Base-by-base conservation (phyloP, 2,888 invertebrate species). In the Ennomos quercinarius region DNA sequence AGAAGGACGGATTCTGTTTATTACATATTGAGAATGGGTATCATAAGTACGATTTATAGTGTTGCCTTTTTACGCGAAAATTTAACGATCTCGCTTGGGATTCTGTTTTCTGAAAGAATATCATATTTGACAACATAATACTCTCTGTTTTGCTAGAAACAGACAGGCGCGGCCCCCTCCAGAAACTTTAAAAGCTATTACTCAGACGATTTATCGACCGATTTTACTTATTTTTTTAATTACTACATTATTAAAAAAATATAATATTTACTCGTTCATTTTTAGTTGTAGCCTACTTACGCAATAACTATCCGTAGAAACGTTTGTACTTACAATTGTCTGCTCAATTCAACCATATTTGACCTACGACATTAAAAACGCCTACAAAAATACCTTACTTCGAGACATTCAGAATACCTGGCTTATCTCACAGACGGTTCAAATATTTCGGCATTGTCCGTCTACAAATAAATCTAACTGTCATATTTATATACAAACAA, bases 11-110 rank as follows among this genome's bases (percentile, higher is more conserved):
- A 53, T 47, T 55, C 27, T 66, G 45, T 66, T 68, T 65, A 72
- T 71, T 73, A 74, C 70, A 70, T 27, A 27, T 63, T 64, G 62
- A 66, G 70, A 71, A 62, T 51, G 60, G 66, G 64, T 74, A 72
- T 74, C 68, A 68, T 70, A 70, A 70, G 70, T 63, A 37, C 62
- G 67, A 73, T 73, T 72, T 72, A 67, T 66, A 70, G 60, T 68
- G 51, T 68, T 68, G 68, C 62, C 71, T 60, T 71, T 76, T 74
- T 71, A 69, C 61, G 63, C 42, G 52, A 59, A 57, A 48, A 57
- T 55, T 67, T 64, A 55, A 44, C 43, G 55, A 37, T 41, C 40
- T 34, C 45, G 40, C 12, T 12, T 41, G 47, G 39, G 41, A 6
- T 27, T n/a, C 13, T 48, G 10, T 40, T 46, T 48, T 44, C 9